Evolutionary conservation across 92 coral and sea anemone species (phyloP), one percentile per base, ranked within the genome.

Genomic region (Metridium senile): DNA sequence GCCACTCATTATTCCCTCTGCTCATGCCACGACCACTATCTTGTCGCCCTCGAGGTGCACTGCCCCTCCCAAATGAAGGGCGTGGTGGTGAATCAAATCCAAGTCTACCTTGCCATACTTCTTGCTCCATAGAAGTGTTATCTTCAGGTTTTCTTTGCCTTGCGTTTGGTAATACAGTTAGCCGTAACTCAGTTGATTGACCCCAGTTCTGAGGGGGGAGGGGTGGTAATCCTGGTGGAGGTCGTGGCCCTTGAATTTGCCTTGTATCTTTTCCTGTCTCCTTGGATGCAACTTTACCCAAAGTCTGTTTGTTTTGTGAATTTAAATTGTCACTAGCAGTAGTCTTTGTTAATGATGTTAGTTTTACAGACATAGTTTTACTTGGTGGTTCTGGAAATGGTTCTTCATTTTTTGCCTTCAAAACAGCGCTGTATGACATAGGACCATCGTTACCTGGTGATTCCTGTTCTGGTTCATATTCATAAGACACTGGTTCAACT

Each of bases 191-290:
- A 7, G 88, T 54, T 2, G 69, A 39, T 74, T 79, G 84, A 69
- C 79, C 89, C 68, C 87, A 84, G 49, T 82, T 87, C 11, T 85
- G 87, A 63, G 89, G 84, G 21, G 93, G 87, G 3, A 82, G 81
- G 8, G 93, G 82, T n/a, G 90, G 66, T 34, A 86, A 76, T 21
- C 97, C 97, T 19, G 97, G 91, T 1, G 97, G 93, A 29, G 93
- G 87, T 16, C 87, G 86, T 21, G 93, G 83, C 21, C 53, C 51
- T 67, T 82, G 97, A 66, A 71, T 67, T 52, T 86, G 43, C 57
- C 46, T 74, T 4, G 79, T 83, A 2, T 54, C 80, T 49, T 88
- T 84, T 16, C 26, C 66, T 2, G 77, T 19, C 19, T 88, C 89
- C 11, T 77, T 73, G 10, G 86, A 56, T 9, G 66, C 68, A 21